Conservation (phyloP, 2,113 vertebrate genomes). For the Atlantisia rogersi region DNA sequence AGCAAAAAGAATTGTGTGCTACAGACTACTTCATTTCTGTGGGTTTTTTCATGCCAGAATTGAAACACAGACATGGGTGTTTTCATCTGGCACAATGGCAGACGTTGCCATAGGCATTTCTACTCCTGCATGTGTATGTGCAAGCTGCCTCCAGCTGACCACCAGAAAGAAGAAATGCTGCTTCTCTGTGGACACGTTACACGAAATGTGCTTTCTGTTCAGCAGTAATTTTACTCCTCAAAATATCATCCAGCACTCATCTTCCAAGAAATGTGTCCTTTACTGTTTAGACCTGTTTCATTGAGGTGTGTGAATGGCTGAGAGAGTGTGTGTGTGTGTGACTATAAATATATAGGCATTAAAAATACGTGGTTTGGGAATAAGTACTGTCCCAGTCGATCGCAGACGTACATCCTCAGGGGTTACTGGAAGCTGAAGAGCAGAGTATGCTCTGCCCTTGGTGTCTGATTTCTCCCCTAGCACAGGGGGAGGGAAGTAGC, state of each 20-base stretch:
- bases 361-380: neutral
- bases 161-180: neutral
- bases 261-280: neutral
- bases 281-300: neutral
- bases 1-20: neutral
- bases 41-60: neutral
- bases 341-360: neutral
- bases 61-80: neutral
- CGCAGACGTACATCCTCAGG: neutral
- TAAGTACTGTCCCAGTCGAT: neutral
- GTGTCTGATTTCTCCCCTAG: slow-evolving; percentile 34
- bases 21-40: neutral
- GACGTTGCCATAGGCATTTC: neutral
- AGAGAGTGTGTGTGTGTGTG: neutral
- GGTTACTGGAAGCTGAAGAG: neutral
- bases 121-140: neutral
- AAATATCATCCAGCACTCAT: neutral
- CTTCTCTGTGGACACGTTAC: neutral
- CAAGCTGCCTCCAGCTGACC: neutral
- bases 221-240: neutral
- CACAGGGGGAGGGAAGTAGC: slow-evolving; percentile 17
- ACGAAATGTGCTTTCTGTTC: neutral
- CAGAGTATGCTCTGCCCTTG: neutral
- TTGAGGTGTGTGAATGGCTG: neutral
- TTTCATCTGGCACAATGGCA: neutral